Base-by-base conservation (phyloP, 2,888 invertebrate species). In the Apamea epomidion region DNA sequence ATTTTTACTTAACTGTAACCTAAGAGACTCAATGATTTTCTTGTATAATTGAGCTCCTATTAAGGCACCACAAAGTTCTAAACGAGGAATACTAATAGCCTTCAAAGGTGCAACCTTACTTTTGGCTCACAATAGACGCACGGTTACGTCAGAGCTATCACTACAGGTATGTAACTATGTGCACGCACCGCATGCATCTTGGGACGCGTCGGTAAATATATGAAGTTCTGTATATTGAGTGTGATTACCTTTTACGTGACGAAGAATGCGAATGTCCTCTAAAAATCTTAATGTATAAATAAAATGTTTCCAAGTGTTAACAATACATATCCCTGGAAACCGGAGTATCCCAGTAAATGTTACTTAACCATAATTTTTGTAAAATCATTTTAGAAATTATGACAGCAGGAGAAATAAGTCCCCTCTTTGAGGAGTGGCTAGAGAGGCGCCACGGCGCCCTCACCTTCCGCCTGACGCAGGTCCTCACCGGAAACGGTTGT, bases 101-200 rank as follows among this genome's bases (percentile, higher is more conserved):
- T 54, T 54, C 1, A 54, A 21, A 6, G 54, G 54, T 1, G 21
- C 3, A 60, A 45, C 45, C 45, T 45, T 45, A 45, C 45, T 45
- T 10, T 45, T 45, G 45, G 45, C 45, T 8, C 45, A 45, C 8
- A 45, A 10, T n/a, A 10, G 25, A 32, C 32, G 32, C 1, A 32
- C 32, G 32, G 32, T 32, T 32, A 32, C 32, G 32, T 32, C 32
- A 32, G 69, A 74, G 54, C 1, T 51, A 45, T 71, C 25, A 29
- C 42, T 64, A 5, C 76, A 78, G 0, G 81, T 79, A 65, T 87
- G 81, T 29, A 91, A 42, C 74, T 90, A 91, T 4, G 85, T 84
- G n/a, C 86, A 87, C 10, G 87, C 86, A n/a, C 87, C 88, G 69
- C 87, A 89, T 14, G 88, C 90, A 16, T 65, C 37, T 54, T 87